Evolutionary conservation across 2,113 vertebrate genomes (phyloP).

Genomic region (Mobula hypostoma): DNA sequence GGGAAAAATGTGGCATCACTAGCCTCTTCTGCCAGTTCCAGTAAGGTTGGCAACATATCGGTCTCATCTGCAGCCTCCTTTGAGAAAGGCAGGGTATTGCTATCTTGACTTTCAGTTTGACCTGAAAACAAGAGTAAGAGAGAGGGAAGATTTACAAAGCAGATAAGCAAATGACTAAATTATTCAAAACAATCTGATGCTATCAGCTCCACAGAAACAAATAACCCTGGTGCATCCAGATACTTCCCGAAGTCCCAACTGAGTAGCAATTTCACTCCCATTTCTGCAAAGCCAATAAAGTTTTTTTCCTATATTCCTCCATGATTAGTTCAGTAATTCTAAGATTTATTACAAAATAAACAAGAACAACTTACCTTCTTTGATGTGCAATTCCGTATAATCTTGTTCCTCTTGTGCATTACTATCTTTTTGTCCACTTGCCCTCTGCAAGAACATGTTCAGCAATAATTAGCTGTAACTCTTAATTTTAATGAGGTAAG

Average conservation of each 20-base stretch:
- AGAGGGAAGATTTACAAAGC: not conserved
- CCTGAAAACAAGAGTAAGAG: not conserved
- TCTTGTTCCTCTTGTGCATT: constrained; percentile 12
- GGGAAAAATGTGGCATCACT: constrained; percentile 1
- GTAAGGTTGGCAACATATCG: constrained; percentile 19
- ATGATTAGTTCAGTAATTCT: too few relatives aligned
- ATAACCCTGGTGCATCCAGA: not conserved
- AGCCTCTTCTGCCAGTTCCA: constrained; percentile 31
- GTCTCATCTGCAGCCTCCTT: constrained; percentile 1
- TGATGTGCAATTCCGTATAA: not conserved
- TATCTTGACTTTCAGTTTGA: constrained; percentile 15
- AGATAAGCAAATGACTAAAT: not conserved
- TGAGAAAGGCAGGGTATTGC: not conserved
- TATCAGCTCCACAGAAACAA: not conserved
- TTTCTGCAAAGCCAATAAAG: not conserved
- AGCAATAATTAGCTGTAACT: not conserved
- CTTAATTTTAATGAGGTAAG: not conserved
- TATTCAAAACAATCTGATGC: not conserved
- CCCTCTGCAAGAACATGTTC: not conserved
- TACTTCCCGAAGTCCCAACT: not conserved
- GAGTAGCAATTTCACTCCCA: not conserved
- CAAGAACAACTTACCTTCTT: constrained; percentile 5
- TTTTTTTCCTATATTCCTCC: not conserved
- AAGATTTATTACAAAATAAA: not conserved
- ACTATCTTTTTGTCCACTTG: not conserved